phyloP scores from a whole-genome alignment of 1,140 invertebrate species.

The Drosophila busckii region DNA sequence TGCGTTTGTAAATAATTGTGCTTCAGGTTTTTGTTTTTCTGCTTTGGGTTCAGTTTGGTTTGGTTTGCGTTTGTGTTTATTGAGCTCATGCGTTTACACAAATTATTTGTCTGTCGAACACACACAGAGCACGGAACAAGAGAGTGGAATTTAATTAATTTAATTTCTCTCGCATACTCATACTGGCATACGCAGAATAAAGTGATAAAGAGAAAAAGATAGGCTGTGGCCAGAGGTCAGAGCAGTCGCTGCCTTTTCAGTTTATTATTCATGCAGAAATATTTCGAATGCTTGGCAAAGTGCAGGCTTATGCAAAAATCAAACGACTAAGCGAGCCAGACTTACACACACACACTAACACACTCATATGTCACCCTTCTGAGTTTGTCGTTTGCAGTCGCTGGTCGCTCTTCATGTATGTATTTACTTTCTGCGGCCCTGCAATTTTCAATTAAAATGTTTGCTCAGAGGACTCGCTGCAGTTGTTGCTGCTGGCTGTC shows the following conservation, averaged over 20 bases:
- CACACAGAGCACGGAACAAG: not conserved
- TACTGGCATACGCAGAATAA: slow-evolving; percentile 33
- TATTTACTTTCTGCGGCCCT: slow-evolving; percentile 64
- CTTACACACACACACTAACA: slow-evolving; percentile 6
- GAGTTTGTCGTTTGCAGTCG: slow-evolving; percentile 57
- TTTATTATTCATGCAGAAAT: slow-evolving; percentile 53
- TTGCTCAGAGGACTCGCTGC: slow-evolving; percentile 34
- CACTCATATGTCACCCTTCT: not conserved
- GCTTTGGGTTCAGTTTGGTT: too few relatives aligned
- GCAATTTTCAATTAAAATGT: slow-evolving; percentile 74
- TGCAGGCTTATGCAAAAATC: slow-evolving; percentile 59
- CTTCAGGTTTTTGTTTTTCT: too few relatives aligned
- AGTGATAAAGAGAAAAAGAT: too few relatives aligned
- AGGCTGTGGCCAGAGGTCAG: not conserved
- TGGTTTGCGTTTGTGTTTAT: not conserved
- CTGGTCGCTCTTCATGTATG: too few relatives aligned
- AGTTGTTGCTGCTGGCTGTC: not conserved
- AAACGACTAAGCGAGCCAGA: slow-evolving; percentile 15
- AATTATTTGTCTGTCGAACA: slow-evolving; percentile 40
- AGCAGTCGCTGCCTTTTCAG: slow-evolving; percentile 7
- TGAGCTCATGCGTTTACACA: slow-evolving; percentile 14
- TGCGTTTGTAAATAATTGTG: not conserved
- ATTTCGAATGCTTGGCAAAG: slow-evolving; percentile 29
- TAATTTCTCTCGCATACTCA: slow-evolving; percentile 57
- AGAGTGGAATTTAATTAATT: slow-evolving; percentile 66